Conservation (phyloP, 2,113 vertebrate species). For the Panthera uncia region DNA sequence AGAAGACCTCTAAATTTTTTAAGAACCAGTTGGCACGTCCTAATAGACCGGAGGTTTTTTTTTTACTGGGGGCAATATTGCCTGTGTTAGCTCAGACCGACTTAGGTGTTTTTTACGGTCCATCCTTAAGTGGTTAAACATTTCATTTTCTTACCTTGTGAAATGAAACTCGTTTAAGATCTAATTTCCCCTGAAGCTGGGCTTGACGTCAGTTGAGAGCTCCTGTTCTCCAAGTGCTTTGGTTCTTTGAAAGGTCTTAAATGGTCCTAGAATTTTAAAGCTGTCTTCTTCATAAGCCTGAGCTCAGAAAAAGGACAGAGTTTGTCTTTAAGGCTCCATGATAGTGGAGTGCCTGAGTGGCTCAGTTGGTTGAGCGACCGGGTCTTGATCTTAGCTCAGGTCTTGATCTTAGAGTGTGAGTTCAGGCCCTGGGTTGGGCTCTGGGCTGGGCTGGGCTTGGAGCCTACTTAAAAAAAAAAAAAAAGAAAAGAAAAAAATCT, state of each 20-base stretch:
- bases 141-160: background rate
- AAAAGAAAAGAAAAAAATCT: no score
- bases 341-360: no score
- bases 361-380: no score
- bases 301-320: background rate
- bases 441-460: no score
- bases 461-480: no score
- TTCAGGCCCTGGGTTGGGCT: no score
- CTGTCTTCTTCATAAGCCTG: background rate
- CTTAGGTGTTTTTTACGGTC: background rate
- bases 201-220: background rate
- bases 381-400: no score
- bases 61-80: background rate
- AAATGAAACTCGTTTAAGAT: slow-evolving; percentile 1
- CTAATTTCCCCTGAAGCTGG: background rate
- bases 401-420: no score
- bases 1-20: background rate
- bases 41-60: background rate
- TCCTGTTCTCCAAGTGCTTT: background rate
- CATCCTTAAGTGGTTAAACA: background rate
- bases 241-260: background rate
- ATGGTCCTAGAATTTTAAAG: background rate
- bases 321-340: background rate
- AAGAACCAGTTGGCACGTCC: background rate
- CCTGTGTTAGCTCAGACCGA: background rate